Base-by-base conservation (phyloP, 2,113 vertebrate species). In the Barnardius zonarius region DNA sequence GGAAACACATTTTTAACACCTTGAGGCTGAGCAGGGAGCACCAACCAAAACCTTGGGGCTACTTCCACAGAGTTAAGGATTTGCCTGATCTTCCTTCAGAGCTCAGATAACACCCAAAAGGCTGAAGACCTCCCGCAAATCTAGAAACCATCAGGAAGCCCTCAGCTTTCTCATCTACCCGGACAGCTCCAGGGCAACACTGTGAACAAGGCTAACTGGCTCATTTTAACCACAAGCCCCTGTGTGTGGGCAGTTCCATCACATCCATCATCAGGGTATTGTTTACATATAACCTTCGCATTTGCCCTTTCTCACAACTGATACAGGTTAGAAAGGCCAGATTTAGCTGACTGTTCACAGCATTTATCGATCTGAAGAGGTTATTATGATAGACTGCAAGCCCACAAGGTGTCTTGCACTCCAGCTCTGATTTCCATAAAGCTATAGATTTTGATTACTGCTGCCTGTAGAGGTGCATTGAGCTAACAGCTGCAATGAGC, bases 381-480 rank as follows among this genome's bases (percentile, higher is more conserved):
- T 88, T 91, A 72, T 86, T 9, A n/a, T 64, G 85, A 94, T 88
- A 72, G 90, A 96, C 92, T 88, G 64, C 33, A 22, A 90, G 76
- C 24, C 79, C 92, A 75, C 64, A 3, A 86, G 80, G 92, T 88
- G 69, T 61, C 61, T 78, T 9, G 69, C 61, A 55, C 72, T 93
- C 63, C 52, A n/a, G 55, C 77, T 55, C 83, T 44, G 20, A 86
- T 90, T 81, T 95, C 83, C 90, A 93, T 90, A 75, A 46, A 35
- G 64, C 43, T 90, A 93, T 68, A 44, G 93, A 96, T 94, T 95
- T 92, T 92, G 88, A 88, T 86, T 72, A 41, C 79, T 76, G 88
- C 80, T 30, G 68, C 66, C 80, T 61, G 46, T 2, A 5, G 2
- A 41, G 90, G 55, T 78, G 44, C 67, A 46, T 55, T 80, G 18